Evolutionary conservation across 2,113 vertebrate genomes (phyloP).

Genomic region (Platichthys flesus): DNA sequence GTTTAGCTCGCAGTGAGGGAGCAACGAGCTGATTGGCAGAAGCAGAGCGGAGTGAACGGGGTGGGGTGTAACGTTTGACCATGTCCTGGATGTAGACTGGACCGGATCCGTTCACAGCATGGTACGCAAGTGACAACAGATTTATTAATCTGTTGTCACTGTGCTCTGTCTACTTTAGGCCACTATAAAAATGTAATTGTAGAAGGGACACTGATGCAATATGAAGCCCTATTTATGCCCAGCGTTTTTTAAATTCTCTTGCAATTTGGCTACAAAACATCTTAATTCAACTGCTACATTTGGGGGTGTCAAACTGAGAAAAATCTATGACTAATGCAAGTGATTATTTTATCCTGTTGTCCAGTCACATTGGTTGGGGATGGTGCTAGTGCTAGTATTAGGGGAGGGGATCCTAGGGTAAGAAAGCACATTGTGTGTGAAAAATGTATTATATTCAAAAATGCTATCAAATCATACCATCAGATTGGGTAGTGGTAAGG

Average conservation of each 20-base stretch:
- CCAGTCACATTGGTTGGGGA: conserved; percentile 54
- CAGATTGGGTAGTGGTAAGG: not conserved
- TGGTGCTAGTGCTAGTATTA: not conserved
- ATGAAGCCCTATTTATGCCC: conserved; percentile 1
- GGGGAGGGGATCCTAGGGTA: conserved; percentile 18
- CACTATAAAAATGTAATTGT: conserved; percentile 6
- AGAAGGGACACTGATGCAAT: not conserved
- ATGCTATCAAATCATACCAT: not conserved
- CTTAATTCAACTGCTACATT: conserved; percentile 43
- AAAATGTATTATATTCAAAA: not conserved
- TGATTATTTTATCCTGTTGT: conserved; percentile 68
- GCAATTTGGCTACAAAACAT: conserved; percentile 37
- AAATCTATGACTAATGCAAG: conserved; percentile 62
- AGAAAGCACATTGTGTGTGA: conserved; percentile 16
- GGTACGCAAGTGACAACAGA: too few relatives aligned
- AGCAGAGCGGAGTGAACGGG: too few relatives aligned
- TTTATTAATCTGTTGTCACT: not conserved
- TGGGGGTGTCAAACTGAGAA: conserved; percentile 42
- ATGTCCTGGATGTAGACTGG: too few relatives aligned
- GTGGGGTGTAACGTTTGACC: too few relatives aligned
- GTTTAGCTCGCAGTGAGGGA: too few relatives aligned
- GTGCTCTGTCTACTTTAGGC: not conserved
- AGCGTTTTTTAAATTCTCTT: conserved; percentile 5
- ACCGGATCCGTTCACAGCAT: too few relatives aligned
- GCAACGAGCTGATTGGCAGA: too few relatives aligned